Conservation (phyloP, 1,140 invertebrate genomes). For the Brachionus manjavacas region DNA sequence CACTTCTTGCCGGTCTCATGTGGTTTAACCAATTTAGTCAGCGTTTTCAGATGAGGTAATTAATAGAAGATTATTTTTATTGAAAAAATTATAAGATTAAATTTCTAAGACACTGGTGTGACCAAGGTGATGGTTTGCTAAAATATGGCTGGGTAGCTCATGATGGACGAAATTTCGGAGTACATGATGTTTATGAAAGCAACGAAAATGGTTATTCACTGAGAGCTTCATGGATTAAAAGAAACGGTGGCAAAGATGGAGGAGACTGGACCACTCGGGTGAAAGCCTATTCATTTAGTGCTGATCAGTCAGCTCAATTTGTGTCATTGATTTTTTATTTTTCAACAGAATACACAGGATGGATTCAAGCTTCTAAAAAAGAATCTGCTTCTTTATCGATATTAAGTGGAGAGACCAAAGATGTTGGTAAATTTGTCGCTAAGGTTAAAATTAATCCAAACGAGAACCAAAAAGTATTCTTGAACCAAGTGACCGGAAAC, state of each 20-base stretch:
- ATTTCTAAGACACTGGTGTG: conserved; percentile 78
- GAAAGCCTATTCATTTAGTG: conserved; percentile 61
- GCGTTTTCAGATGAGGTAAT: conserved; percentile 32
- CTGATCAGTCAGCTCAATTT: conserved; percentile 27
- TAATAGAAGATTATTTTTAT: conserved; percentile 37
- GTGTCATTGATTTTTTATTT: conserved; percentile 61
- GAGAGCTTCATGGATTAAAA: conserved; percentile 82
- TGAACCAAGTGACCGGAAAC: conserved; percentile 33
- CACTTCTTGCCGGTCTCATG: conserved; percentile 68
- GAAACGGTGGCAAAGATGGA: conserved; percentile 69
- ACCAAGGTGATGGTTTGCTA: conserved; percentile 75
- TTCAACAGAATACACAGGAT: conserved; percentile 48
- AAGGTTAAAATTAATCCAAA: conserved; percentile 53
- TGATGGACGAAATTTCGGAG: conserved; percentile 83
- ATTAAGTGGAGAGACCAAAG: conserved; percentile 71
- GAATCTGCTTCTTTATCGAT: conserved; percentile 53
- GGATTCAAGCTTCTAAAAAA: neutral
- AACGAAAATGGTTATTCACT: conserved; percentile 58
- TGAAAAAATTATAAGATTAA: neutral
- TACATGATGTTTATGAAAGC: conserved; percentile 80
- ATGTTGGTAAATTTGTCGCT: conserved; percentile 71
- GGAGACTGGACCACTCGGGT: conserved; percentile 89
- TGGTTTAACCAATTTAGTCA: conserved; percentile 72
- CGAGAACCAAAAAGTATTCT: conserved; percentile 60
- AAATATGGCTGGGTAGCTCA: conserved; percentile 81